Evolutionary conservation across 2,113 vertebrate genomes (phyloP).

Genomic region (Protomyctophum bolini): DNA sequence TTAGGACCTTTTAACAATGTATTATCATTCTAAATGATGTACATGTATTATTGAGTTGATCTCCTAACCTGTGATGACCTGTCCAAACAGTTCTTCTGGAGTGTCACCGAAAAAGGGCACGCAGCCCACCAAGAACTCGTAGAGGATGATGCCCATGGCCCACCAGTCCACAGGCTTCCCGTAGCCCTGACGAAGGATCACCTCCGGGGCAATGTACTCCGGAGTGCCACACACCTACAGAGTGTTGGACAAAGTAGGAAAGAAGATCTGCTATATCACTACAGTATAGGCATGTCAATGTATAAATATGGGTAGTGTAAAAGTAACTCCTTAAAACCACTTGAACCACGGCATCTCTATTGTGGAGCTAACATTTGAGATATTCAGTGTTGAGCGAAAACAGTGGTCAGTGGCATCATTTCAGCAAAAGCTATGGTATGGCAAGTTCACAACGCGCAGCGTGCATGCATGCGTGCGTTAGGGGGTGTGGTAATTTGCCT

Average conservation of each 20-base stretch:
- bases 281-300: too few relatives aligned
- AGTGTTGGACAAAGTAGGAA: constrained; percentile 4
- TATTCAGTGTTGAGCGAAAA: neutral
- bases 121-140: constrained; percentile 94
- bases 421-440: too few relatives aligned
- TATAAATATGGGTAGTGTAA: too few relatives aligned
- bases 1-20: too few relatives aligned
- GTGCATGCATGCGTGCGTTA: too few relatives aligned
- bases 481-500: too few relatives aligned
- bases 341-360: too few relatives aligned
- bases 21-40: too few relatives aligned
- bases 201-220: constrained; percentile 95
- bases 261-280: neutral
- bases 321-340: too few relatives aligned
- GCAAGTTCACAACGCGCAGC: too few relatives aligned
- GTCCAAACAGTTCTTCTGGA: constrained; percentile 92
- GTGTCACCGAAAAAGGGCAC: constrained; percentile 95
- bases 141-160: constrained; percentile 97
- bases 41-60: neutral
- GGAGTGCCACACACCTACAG: constrained; percentile 92
- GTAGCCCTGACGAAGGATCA: constrained; percentile 93
- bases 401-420: too few relatives aligned
- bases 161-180: constrained; percentile 97
- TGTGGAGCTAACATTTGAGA: neutral
- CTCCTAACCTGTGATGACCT: constrained; percentile 90